These are phyloP conservation scores for Lepidocolaptes lacrymiger DNA, from an alignment of 2,797 vertebrate genomes.

Conservation along the genomic window DNA sequence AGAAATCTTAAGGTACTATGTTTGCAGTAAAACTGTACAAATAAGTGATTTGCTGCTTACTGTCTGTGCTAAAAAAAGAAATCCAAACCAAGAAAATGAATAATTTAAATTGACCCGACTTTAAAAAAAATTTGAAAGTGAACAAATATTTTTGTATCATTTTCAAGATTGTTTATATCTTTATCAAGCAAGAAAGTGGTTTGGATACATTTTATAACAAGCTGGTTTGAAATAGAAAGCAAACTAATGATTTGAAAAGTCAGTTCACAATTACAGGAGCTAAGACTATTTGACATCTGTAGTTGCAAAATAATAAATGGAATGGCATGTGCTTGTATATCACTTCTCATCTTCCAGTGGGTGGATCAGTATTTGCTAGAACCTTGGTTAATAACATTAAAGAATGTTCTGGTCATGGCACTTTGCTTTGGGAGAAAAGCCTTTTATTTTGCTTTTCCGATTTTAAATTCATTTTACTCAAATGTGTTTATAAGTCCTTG, in stretches of 20 bases:
- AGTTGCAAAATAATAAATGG: background rate
- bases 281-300: background rate
- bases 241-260: background rate
- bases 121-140: background rate
- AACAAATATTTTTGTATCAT: background rate
- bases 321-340: rapidly evolving
- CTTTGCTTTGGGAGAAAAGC: background rate
- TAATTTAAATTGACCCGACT: background rate
- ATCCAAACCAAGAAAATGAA: background rate
- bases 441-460: background rate
- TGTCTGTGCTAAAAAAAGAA: background rate
- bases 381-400: background rate
- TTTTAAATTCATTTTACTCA: background rate
- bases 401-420: background rate
- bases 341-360: background rate
- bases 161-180: background rate
- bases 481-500: background rate
- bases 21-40: background rate
- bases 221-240: background rate
- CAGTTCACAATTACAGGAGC: background rate
- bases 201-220: background rate
- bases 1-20: background rate
- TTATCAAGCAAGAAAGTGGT: background rate
- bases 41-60: background rate
- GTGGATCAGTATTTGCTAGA: background rate